These are phyloP conservation scores for Masnerella sp. DNA, from an alignment of 2,888 invertebrate genomes.

Conservation along the genomic window DNA sequence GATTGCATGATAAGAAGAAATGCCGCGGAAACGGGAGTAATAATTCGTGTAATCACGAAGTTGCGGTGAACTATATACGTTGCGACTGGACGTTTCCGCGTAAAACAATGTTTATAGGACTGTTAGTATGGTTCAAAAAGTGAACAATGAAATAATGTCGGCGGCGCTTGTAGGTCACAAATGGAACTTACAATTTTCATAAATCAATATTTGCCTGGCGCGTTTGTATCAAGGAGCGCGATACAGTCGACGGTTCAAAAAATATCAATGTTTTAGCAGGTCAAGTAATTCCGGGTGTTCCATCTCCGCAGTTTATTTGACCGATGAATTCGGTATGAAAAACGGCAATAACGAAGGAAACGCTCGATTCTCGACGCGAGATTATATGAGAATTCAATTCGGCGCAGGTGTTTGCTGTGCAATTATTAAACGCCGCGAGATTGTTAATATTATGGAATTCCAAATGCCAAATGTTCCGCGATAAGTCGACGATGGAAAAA, in stretches of 20 bases:
- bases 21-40: conserved; percentile 21
- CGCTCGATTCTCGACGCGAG: not conserved
- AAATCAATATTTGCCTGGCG: conserved; percentile 36
- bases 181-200: conserved; percentile 37
- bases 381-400: too few species aligned
- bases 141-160: conserved; percentile 32
- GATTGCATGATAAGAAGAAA: conserved; percentile 40
- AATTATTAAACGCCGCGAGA: too few species aligned
- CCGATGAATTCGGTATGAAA: conserved; percentile 2
- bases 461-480: too few species aligned
- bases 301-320: not conserved
- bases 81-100: conserved; percentile 12
- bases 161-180: conserved; percentile 24
- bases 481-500: too few species aligned
- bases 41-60: conserved; percentile 33
- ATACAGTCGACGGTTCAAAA: not conserved
- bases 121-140: conserved; percentile 22
- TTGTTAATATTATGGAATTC: too few species aligned
- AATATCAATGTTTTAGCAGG: conserved; percentile 11
- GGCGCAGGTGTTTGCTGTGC: too few species aligned
- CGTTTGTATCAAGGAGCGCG: conserved; percentile 3
- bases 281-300: not conserved
- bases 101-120: conserved; percentile 21
- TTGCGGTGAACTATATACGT: conserved; percentile 25
- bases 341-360: not conserved